These are phyloP conservation scores for Amphibalanus amphitrite DNA, from an alignment of 1,140 invertebrate species.

Conservation along the genomic window DNA sequence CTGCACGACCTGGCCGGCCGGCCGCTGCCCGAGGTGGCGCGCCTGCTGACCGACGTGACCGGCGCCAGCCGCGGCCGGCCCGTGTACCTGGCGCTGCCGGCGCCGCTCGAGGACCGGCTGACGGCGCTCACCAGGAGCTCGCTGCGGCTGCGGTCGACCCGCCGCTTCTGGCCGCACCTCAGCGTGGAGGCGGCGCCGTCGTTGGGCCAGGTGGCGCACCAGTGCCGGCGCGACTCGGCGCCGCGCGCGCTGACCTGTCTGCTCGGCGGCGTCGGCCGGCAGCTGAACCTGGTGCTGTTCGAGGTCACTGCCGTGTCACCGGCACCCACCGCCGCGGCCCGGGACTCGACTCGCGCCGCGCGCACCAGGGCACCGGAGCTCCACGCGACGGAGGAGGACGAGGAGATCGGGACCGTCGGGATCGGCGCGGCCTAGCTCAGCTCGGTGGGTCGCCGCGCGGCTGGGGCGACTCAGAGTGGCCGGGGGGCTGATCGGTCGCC, in stretches of 20 bases:
- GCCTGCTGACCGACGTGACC: not conserved
- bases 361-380: too few relatives aligned
- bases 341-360: too few relatives aligned
- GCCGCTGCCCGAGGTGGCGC: not conserved
- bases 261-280: not conserved
- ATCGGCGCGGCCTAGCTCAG: too few relatives aligned
- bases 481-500: too few relatives aligned
- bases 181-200: not conserved
- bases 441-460: too few relatives aligned
- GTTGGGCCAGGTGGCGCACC: not conserved
- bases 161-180: constrained; percentile 1
- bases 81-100: not conserved
- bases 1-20: constrained; percentile 1
- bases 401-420: too few relatives aligned
- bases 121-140: not conserved
- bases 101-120: not conserved
- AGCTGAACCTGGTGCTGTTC: not conserved
- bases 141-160: not conserved
- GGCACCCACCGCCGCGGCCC: too few relatives aligned
- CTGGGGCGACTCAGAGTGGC: too few relatives aligned
- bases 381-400: too few relatives aligned
- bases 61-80: not conserved
- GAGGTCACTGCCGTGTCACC: not conserved
- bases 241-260: not conserved
- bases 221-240: not conserved